A percentile compares a stretch with the other conserved stretches of the same genome.
These are phyloP conservation scores for Ciconia boyciana DNA, from an alignment of 2,113 vertebrate genomes.

Conservation along the genomic window DNA sequence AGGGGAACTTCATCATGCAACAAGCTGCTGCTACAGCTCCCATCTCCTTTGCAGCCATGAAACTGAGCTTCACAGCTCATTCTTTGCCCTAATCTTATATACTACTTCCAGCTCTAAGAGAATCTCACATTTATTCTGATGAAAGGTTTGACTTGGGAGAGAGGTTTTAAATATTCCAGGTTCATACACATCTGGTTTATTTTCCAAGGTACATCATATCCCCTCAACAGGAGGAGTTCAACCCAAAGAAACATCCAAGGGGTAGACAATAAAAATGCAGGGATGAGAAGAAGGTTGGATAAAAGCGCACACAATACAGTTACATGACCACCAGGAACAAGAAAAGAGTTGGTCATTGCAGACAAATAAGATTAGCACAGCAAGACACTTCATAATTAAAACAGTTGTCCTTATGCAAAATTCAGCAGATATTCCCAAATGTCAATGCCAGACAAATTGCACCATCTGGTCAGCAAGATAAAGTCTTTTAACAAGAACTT, in stretches of 20 bases:
- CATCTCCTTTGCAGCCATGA: not conserved
- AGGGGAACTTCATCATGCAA: not conserved
- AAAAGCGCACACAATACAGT: not conserved
- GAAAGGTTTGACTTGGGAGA: not conserved
- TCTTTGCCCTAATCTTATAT: not conserved
- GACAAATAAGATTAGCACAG: slow-evolving; percentile 36
- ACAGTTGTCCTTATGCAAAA: slow-evolving; percentile 63
- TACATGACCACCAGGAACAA: not conserved
- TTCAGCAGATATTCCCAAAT: slow-evolving; percentile 49
- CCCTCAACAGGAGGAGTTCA: not conserved
- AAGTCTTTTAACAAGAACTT: slow-evolving; percentile 43
- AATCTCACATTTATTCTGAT: not conserved
- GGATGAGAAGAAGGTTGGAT: not conserved
- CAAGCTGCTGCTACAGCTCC: not conserved
- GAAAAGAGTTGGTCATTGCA: not conserved
- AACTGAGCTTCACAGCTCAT: not conserved
- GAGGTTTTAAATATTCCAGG: not conserved
- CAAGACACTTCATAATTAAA: slow-evolving; percentile 19
- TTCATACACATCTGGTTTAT: not conserved
- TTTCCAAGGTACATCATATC: not conserved
- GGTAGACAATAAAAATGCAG: not conserved
- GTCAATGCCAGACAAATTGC: slow-evolving; percentile 35
- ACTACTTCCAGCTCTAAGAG: not conserved
- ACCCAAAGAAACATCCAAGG: not conserved
- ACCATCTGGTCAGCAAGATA: slow-evolving; percentile 64